Evolutionary conservation across 2,888 invertebrate species (phyloP).

Genomic region (Dryobotodes eremita): DNA sequence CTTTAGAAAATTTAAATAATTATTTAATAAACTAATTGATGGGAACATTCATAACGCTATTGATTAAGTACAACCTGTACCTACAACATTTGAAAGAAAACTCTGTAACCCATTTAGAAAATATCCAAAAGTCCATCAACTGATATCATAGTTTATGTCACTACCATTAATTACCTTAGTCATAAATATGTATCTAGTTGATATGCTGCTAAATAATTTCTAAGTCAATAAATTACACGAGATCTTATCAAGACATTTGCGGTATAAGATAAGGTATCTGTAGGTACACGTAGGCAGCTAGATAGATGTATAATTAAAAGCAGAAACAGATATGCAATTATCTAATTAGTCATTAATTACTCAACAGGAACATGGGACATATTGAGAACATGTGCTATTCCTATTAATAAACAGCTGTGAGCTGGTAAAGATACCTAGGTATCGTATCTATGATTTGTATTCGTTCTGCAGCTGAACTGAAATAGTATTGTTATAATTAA

Average conservation of each 20-base stretch:
- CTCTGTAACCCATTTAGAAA: background rate
- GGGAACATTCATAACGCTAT: background rate
- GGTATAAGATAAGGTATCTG: slow-evolving; percentile 50
- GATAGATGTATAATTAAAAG: slow-evolving; percentile 58
- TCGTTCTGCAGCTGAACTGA: slow-evolving; percentile 25
- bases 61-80: background rate
- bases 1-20: background rate
- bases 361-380: slow-evolving; percentile 74
- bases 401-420: slow-evolving; percentile 51
- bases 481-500: slow-evolving; percentile 42
- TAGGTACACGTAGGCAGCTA: slow-evolving; percentile 18
- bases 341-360: slow-evolving; percentile 83
- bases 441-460: slow-evolving; percentile 42
- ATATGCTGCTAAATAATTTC: slow-evolving; percentile 49
- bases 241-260: slow-evolving; percentile 59
- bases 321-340: slow-evolving; percentile 78
- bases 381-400: slow-evolving; percentile 63
- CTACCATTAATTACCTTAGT: slow-evolving; percentile 33
- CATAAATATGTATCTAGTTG: slow-evolving; percentile 48
- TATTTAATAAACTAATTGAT: background rate
- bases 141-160: slow-evolving; percentile 1
- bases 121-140: background rate
- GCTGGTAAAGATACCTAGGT: background rate
- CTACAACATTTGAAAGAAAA: background rate
- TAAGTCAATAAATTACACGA: slow-evolving; percentile 54